These are phyloP conservation scores for Synergus umbraculus DNA, from an alignment of 2,888 invertebrate species.

Conservation along the genomic window DNA sequence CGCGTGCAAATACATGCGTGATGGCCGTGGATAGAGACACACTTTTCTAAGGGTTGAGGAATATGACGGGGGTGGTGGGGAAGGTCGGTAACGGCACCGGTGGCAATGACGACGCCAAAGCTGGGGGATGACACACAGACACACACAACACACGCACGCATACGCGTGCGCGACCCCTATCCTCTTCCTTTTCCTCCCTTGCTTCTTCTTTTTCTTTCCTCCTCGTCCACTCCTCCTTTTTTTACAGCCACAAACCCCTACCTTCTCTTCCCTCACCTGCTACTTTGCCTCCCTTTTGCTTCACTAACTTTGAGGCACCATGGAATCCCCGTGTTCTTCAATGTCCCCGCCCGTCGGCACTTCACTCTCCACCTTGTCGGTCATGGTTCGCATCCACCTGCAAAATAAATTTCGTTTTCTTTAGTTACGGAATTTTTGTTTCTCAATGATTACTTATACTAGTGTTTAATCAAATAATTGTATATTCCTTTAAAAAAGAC, in stretches of 20 bases:
- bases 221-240: constrained; percentile 23
- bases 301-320: constrained; percentile 13
- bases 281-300: neutral
- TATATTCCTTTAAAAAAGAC: no score
- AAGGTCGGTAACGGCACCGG: neutral
- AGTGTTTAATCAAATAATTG: no score
- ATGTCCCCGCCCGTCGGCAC: constrained; percentile 3
- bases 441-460: neutral
- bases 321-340: neutral
- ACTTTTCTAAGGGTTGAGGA: neutral
- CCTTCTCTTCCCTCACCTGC: constrained; percentile 5
- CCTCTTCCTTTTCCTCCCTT: constrained; percentile 9
- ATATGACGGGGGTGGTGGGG: neutral
- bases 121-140: neutral
- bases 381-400: constrained; percentile 28
- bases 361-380: constrained; percentile 14
- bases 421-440: neutral
- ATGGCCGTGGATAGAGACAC: neutral
- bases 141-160: constrained; percentile 19
- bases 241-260: constrained; percentile 35
- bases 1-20: constrained; percentile 48
- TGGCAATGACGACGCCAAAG: neutral
- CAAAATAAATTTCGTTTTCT: neutral
- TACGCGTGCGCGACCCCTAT: constrained; percentile 28
- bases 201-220: constrained; percentile 11